Percentiles rank a stretch among this genome's conserved stretches.
phyloP scores from a whole-genome alignment of 2,888 invertebrate species.

The Diarsia mendica region DNA sequence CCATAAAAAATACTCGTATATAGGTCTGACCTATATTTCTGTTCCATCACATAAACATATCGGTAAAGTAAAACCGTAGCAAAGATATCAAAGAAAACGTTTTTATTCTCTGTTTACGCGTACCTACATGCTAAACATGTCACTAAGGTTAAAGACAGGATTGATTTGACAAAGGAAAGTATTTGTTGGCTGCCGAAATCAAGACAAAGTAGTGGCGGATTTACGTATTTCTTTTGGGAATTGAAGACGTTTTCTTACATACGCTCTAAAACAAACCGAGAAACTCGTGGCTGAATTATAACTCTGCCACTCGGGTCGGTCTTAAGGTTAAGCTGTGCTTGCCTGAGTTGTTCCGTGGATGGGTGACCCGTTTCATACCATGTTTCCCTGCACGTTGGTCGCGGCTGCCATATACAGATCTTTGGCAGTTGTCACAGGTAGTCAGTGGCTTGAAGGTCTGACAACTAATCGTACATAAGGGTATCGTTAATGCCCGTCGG shows the following conservation, averaged over 20 bases:
- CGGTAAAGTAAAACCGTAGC: slow-evolving; percentile 16
- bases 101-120: slow-evolving; percentile 23
- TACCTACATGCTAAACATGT: slow-evolving; percentile 44
- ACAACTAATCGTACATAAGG: no score
- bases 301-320: no score
- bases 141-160: slow-evolving; percentile 44
- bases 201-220: slow-evolving; percentile 45
- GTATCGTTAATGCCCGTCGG: no score
- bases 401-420: no score
- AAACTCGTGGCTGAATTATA: no score
- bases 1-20: background rate
- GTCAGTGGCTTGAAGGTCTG: no score
- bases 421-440: no score
- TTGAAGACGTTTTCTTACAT: slow-evolving; percentile 4
- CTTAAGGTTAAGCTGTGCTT: no score
- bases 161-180: slow-evolving; percentile 60
- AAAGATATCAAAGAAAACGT: slow-evolving; percentile 34
- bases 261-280: background rate
- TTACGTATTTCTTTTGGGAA: slow-evolving; percentile 49
- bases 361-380: no score
- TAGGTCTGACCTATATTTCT: slow-evolving; percentile 16
- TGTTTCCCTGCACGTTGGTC: no score
- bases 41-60: slow-evolving; percentile 18
- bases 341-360: no score
- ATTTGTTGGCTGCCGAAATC: slow-evolving; percentile 54